A percentile compares a stretch with the other conserved stretches of the same genome.
Evolutionary conservation across 2,113 vertebrate species (phyloP).

Genomic region (Jaculus jaculus): DNA sequence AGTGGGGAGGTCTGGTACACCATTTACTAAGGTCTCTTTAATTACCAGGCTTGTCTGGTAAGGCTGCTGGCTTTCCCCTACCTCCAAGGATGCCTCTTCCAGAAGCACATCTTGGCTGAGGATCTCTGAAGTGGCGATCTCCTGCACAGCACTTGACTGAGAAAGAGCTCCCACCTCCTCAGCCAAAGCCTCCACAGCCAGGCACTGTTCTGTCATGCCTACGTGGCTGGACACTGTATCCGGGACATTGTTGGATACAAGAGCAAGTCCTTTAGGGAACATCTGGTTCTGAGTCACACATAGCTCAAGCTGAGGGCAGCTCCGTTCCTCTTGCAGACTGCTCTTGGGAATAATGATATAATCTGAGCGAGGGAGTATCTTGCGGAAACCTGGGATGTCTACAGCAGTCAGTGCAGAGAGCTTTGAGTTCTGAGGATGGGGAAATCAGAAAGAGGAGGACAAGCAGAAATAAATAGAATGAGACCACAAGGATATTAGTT

Average conservation of each 20-base stretch:
- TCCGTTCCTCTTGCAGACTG: constrained; percentile 84
- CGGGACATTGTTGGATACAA: constrained; percentile 68
- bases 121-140: constrained; percentile 82
- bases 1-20: constrained; percentile 72
- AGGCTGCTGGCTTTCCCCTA: constrained; percentile 81
- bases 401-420: constrained; percentile 80
- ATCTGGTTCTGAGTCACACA: constrained; percentile 81
- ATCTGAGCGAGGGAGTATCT: constrained; percentile 95
- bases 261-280: constrained; percentile 67
- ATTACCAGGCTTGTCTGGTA: constrained; percentile 87
- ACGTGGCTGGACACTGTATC: constrained; percentile 83
- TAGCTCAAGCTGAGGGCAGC: constrained; percentile 85
- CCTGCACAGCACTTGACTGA: constrained; percentile 79
- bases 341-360: constrained; percentile 93
- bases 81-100: constrained; percentile 84
- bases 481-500: neutral
- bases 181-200: constrained; percentile 86
- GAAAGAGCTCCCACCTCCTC: constrained; percentile 84
- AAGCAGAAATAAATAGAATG: constrained; percentile 41
- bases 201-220: constrained; percentile 87
- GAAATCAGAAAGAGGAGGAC: neutral
- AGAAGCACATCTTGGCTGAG: constrained; percentile 85
- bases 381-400: constrained; percentile 96
- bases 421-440: constrained; percentile 83
- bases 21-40: constrained; percentile 84